Conservation (phyloP, 2,113 vertebrate genomes). For the Barbus barbus region DNA sequence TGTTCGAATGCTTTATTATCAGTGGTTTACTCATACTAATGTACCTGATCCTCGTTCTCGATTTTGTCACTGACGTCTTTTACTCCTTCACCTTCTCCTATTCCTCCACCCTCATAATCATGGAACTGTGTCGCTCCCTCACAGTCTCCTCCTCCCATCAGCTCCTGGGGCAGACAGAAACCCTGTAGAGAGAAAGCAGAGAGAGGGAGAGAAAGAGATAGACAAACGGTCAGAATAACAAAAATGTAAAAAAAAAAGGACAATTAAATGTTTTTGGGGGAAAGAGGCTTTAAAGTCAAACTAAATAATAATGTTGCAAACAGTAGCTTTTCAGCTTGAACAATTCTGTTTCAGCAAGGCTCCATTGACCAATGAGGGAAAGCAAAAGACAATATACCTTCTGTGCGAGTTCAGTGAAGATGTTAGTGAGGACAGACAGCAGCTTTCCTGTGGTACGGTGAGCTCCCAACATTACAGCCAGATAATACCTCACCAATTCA, state of each 20-base stretch:
- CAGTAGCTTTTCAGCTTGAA: neutral
- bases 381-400: conserved; percentile 77
- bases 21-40: neutral
- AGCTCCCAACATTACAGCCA: conserved; percentile 82
- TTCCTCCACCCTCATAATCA: conserved; percentile 90
- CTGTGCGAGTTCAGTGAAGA: conserved; percentile 90
- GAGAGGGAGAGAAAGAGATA: neutral
- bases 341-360: neutral
- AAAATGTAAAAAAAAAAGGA: neutral
- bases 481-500: conserved; percentile 85
- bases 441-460: conserved; percentile 91
- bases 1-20: neutral
- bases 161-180: conserved; percentile 93
- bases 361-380: neutral
- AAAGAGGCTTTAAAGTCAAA: neutral
- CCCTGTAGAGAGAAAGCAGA: conserved; percentile 73
- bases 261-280: neutral
- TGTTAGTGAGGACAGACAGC: conserved; percentile 83
- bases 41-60: conserved; percentile 95
- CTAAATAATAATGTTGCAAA: neutral
- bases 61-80: conserved; percentile 97
- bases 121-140: conserved; percentile 91
- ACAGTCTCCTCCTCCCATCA: conserved; percentile 82
- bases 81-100: conserved; percentile 91
- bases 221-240: neutral